Percentiles rank a stretch among this genome's conserved stretches.
Evolutionary conservation across 2,113 vertebrate genomes (phyloP).

Genomic region (Sylvia atricapilla): DNA sequence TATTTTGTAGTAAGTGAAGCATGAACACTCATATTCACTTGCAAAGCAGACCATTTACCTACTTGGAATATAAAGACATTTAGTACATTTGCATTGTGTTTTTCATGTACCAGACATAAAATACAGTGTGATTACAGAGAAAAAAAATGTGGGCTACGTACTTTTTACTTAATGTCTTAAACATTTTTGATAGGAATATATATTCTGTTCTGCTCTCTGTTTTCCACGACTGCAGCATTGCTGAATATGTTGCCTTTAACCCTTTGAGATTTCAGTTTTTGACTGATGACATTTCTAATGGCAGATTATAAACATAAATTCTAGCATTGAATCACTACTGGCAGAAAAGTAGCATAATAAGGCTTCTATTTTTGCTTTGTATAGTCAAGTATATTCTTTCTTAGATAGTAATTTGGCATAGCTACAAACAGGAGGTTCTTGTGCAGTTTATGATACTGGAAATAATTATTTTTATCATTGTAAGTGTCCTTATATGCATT

Average conservation of each 20-base stretch:
- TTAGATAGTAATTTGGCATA: not conserved
- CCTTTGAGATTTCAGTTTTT: not conserved
- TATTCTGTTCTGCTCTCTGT: not conserved
- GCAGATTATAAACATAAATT: not conserved
- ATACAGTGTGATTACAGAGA: not conserved
- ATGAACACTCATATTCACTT: not conserved
- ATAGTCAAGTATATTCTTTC: not conserved
- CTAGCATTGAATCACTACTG: not conserved
- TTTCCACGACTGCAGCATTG: not conserved
- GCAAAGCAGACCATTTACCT: not conserved
- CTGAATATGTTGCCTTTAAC: not conserved
- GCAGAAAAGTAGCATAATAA: not conserved
- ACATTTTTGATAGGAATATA: not conserved
- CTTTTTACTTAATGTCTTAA: not conserved
- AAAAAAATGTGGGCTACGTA: not conserved
- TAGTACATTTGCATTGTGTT: not conserved
- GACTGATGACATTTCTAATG: not conserved
- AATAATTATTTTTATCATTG: not conserved
- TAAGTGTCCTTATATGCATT: not conserved
- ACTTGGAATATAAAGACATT: not conserved
- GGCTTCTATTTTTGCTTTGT: not conserved
- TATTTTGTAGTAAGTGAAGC: not conserved
- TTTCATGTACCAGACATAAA: not conserved
- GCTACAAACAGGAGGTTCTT: not conserved
- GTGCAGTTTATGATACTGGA: not conserved